A percentile compares a stretch with the other conserved stretches of the same genome.
These are phyloP conservation scores for Clarias magur DNA, from an alignment of 2,113 vertebrate species.

Conservation along the genomic window DNA sequence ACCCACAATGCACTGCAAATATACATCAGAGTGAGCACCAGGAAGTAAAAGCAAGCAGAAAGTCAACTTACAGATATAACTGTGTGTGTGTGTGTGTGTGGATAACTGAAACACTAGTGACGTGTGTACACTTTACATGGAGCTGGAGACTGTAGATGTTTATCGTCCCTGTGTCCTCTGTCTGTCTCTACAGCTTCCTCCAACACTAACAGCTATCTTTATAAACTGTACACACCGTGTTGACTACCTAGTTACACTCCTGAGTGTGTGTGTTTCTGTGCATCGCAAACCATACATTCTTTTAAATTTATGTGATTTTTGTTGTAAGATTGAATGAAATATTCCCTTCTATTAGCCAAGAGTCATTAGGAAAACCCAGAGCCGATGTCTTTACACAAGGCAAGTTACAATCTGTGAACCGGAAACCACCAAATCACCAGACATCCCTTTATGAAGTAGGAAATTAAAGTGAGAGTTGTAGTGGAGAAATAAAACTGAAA, in stretches of 20 bases:
- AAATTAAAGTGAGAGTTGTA: conserved; percentile 17
- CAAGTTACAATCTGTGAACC: background rate
- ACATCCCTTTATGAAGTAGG: background rate
- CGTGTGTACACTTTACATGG: too few species aligned
- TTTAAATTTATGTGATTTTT: background rate
- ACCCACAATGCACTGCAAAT: background rate
- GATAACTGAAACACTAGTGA: too few species aligned
- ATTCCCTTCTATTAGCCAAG: background rate
- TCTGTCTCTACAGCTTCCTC: background rate
- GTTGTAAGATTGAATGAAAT: background rate
- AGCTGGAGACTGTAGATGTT: background rate
- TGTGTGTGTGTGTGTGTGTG: too few species aligned
- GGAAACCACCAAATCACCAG: background rate
- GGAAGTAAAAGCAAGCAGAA: background rate
- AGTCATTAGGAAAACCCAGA: background rate
- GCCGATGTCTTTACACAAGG: background rate
- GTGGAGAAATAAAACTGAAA: background rate
- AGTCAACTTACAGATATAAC: too few species aligned
- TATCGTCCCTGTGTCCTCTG: background rate
- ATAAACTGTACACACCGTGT: too few species aligned
- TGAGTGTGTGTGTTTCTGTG: background rate
- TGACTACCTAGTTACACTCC: too few species aligned
- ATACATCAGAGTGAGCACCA: background rate
- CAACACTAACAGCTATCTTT: background rate
- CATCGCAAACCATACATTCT: background rate